Evolutionary conservation across 2,888 invertebrate species (phyloP).

Genomic region (Embidobia sp.): DNA sequence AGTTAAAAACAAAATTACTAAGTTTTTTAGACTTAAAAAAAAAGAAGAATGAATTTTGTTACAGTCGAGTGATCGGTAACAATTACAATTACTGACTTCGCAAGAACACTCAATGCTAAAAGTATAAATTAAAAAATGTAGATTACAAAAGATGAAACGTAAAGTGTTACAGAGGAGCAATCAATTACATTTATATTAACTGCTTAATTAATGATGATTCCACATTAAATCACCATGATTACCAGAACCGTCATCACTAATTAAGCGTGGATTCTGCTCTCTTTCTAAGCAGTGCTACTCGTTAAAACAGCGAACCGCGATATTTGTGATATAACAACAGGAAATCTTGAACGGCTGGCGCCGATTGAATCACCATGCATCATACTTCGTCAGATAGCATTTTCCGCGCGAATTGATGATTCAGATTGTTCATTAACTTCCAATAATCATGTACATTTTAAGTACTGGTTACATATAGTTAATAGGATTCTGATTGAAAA

Average conservation of each 20-base stretch:
- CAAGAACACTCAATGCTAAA: no score
- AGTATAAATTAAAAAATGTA: no score
- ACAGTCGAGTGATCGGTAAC: no score
- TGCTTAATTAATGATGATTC: slow-evolving; percentile 42
- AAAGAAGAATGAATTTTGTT: no score
- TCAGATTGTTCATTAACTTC: slow-evolving; percentile 41
- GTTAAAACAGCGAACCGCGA: background rate
- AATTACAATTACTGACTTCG: no score
- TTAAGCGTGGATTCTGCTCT: slow-evolving; percentile 28
- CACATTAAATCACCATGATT: slow-evolving; percentile 30
- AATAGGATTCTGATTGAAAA: no score
- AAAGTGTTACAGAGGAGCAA: slow-evolving; percentile 24
- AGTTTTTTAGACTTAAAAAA: no score
- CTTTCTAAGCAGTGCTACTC: slow-evolving; percentile 17
- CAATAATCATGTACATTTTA: slow-evolving; percentile 11
- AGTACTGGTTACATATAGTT: no score
- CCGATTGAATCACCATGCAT: slow-evolving; percentile 46
- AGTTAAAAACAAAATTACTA: no score
- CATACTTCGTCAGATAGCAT: slow-evolving; percentile 22
- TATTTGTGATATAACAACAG: slow-evolving; percentile 22
- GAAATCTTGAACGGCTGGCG: slow-evolving; percentile 41
- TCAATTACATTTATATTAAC: slow-evolving; percentile 20
- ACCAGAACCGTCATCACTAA: slow-evolving; percentile 32
- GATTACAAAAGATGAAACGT: no score
- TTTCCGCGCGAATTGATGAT: slow-evolving; percentile 45